Base-by-base conservation (phyloP, 2,113 vertebrate genomes). In the Cavia aperea region DNA sequence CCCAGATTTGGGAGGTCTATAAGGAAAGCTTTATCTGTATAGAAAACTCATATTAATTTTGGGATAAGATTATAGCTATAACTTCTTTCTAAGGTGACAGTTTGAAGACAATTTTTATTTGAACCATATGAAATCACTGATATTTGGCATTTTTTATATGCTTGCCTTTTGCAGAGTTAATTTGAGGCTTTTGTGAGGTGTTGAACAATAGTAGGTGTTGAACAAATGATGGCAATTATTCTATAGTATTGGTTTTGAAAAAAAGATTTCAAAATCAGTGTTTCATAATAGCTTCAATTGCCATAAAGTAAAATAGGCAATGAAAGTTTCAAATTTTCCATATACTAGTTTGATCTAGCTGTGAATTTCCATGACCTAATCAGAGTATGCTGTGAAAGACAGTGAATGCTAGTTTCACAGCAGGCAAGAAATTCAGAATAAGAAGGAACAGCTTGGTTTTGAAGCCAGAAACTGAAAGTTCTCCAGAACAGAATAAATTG, bases 361-460 rank as follows among this genome's bases (percentile, higher is more conserved):
- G 96, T 97, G 95, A 97, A 97, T 97, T 97, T 97, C 96, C 96
- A 96, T 96, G 95, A 95, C 92, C 95, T 96, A 94, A 96, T 92
- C 93, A 95, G 70, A 51, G 23, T 83, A 90, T 94, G 88, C 86
- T 94, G 90, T 92, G 88, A 95, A 95, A 96, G 91, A 93, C 92
- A 82, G 81, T 95, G 92, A 96, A 93, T 93, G 94, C 93, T 95
- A 78, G 93, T 93, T 95, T 95, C 93, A 94, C 92, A 96, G 93
- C 89, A 95, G 92, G 93, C 93, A 97, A 93, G 85, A 85, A 95
- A 91, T 92, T 95, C 73, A 83, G 95, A 96, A 96, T 90, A 95
- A 95, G 79, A 77, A 96, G 83, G 88, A 96, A 96, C 95, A 96
- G 93, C 88, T 96, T 96, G 95, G 75, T 90, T 94, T 82, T 88